A percentile compares a stretch with the other conserved stretches of the same genome.
These are phyloP conservation scores for Patella ulyssiponensis DNA, from an alignment of 2,888 invertebrate genomes.

Conservation along the genomic window DNA sequence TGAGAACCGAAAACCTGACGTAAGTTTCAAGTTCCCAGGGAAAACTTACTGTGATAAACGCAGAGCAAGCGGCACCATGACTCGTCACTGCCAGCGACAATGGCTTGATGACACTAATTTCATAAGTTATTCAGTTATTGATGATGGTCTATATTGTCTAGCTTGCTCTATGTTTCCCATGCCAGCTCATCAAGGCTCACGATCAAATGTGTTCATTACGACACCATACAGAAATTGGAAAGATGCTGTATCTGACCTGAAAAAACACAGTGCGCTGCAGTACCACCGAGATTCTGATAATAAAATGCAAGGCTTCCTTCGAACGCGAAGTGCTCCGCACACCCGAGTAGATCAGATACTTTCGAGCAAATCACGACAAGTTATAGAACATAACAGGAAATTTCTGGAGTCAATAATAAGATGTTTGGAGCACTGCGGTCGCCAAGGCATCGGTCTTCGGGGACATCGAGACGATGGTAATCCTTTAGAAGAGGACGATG, in stretches of 20 bases:
- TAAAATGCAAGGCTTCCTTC: no score
- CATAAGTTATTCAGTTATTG: no score
- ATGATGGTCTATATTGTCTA: no score
- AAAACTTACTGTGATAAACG: constrained; percentile 3
- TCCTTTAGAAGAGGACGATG: not conserved
- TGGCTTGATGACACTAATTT: no score
- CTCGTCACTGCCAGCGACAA: not conserved
- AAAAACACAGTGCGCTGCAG: no score
- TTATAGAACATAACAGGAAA: not conserved
- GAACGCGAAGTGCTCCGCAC: not conserved
- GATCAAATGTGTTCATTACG: no score
- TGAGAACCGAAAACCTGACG: not conserved
- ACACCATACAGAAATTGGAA: no score
- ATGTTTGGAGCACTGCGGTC: not conserved
- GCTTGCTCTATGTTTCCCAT: no score
- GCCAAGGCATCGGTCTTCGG: not conserved
- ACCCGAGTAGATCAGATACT: not conserved
- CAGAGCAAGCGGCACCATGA: not conserved
- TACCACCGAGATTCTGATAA: no score
- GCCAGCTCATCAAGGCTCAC: no score
- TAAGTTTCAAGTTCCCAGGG: not conserved
- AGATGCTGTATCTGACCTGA: no score
- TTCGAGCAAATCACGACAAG: not conserved
- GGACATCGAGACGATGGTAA: constrained; percentile 6
- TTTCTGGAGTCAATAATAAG: not conserved